Evolutionary conservation across 2,888 invertebrate genomes (phyloP).

Genomic region (Itoplectis maculator): DNA sequence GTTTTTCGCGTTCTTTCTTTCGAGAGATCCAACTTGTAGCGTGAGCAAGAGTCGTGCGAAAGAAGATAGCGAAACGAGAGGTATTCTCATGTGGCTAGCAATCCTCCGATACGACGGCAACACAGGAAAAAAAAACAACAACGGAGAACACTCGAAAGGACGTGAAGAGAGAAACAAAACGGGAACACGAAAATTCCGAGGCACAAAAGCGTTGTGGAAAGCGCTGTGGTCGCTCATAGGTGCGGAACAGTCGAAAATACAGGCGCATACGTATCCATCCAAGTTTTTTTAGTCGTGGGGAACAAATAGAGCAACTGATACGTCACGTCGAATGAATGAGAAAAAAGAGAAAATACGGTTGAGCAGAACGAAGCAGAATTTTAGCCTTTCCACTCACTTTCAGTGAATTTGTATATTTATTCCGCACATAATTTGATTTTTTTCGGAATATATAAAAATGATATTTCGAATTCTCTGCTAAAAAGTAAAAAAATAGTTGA

Average conservation of each 20-base stretch:
- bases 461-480: no score
- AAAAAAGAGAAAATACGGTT: neutral
- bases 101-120: constrained; percentile 54
- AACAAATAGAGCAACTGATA: constrained; percentile 6
- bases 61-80: constrained; percentile 4
- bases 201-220: neutral
- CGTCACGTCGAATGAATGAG: constrained; percentile 16
- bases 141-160: neutral
- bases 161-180: neutral
- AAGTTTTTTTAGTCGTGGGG: neutral
- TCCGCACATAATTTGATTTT: no score
- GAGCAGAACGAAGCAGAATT: no score
- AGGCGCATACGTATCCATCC: neutral
- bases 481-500: no score
- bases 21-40: constrained; percentile 38
- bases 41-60: constrained; percentile 7
- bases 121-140: constrained; percentile 27
- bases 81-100: constrained; percentile 57
- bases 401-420: no score
- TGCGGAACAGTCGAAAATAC: neutral
- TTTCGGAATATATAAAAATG: no score
- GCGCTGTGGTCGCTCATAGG: neutral
- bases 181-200: constrained; percentile 40
- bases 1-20: constrained; percentile 58
- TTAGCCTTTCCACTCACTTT: no score